phyloP scores from a whole-genome alignment of 2,888 invertebrate species.

The Athalia circularis region DNA sequence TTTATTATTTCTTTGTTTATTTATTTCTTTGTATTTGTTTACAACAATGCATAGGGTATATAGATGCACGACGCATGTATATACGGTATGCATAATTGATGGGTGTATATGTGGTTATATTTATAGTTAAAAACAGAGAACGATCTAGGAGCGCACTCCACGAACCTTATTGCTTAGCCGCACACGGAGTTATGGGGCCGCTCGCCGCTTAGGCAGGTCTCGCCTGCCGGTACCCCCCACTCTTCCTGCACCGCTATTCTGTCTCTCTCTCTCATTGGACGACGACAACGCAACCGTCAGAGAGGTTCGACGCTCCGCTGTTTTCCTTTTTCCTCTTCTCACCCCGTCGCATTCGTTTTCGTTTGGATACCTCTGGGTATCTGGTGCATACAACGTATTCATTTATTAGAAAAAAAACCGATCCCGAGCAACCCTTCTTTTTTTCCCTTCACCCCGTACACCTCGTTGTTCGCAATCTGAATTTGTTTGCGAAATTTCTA shows the following conservation, averaged over 20 bases:
- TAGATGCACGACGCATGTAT: not conserved
- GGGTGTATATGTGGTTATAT: not conserved
- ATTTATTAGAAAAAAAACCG: too few relatives aligned
- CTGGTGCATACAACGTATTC: too few relatives aligned
- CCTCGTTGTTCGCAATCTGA: too few relatives aligned
- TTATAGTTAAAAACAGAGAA: conserved; percentile 1
- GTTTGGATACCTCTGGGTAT: too few relatives aligned
- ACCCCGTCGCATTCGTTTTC: too few relatives aligned
- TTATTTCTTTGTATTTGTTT: too few relatives aligned
- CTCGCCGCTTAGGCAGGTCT: conserved; percentile 67
- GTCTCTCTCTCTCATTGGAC: conserved; percentile 39
- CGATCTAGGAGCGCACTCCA: conserved; percentile 50
- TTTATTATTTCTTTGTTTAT: too few relatives aligned
- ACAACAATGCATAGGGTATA: too few relatives aligned
- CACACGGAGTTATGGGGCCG: conserved; percentile 70
- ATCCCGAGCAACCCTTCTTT: too few relatives aligned
- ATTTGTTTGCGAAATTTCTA: too few relatives aligned
- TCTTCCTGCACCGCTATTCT: conserved; percentile 31
- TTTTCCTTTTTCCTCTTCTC: not conserved
- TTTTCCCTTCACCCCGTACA: too few relatives aligned
- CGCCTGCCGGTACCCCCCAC: conserved; percentile 26
- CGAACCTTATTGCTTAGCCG: conserved; percentile 72
- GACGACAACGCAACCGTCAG: conserved; percentile 9
- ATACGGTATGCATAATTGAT: not conserved
- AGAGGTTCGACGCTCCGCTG: conserved; percentile 34